Conservation (phyloP, 2,113 vertebrate genomes). For the Lophura nycthemera region DNA sequence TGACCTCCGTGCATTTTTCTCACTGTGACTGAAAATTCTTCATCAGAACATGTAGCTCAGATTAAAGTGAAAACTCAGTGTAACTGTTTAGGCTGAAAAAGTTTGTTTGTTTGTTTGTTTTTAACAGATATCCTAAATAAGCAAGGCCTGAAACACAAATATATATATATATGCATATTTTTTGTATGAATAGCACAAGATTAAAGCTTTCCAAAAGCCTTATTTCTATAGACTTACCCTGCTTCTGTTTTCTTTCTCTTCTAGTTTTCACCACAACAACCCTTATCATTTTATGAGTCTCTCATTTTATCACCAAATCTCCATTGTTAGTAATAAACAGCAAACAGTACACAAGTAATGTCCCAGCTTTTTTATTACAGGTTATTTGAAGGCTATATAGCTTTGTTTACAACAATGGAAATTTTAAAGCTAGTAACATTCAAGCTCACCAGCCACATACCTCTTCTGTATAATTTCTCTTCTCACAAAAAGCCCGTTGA, state of each 20-base stretch:
- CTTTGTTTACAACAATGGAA: not conserved
- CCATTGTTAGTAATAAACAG: not conserved
- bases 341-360: not conserved
- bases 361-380: not conserved
- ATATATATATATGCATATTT: not conserved
- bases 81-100: not conserved
- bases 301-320: not conserved
- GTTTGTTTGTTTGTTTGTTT: not conserved
- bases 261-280: not conserved
- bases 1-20: conserved; percentile 16
- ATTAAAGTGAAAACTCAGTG: not conserved
- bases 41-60: not conserved
- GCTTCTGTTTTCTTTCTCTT: not conserved
- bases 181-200: not conserved
- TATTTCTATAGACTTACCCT: not conserved
- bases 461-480: not conserved
- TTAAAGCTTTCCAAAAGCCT: not conserved
- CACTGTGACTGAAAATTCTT: not conserved
- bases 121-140: not conserved
- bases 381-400: not conserved
- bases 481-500: not conserved
- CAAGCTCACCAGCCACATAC: rapidly evolving
- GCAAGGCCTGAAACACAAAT: not conserved
- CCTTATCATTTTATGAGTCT: not conserved
- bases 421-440: not conserved